Conservation (phyloP, 2,888 invertebrate genomes). For the Rhaphigaster nebulosa region DNA sequence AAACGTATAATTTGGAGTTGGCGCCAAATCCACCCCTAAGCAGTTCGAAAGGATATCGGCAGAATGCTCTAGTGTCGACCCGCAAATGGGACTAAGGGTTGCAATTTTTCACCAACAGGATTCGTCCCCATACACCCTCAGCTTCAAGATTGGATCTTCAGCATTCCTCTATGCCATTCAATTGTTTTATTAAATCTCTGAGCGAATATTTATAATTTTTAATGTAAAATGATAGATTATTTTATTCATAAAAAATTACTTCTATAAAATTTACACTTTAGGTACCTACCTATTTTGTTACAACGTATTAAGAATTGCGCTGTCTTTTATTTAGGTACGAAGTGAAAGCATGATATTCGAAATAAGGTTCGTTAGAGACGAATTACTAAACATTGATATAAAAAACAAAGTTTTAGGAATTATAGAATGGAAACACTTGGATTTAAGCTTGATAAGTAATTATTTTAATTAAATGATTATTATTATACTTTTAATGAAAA, state of each 20-base stretch:
- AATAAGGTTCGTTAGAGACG: too few species aligned
- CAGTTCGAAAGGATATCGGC: not conserved
- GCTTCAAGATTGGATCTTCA: not conserved
- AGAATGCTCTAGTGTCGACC: constrained; percentile 8
- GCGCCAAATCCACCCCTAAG: not conserved
- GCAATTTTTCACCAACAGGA: constrained; percentile 53
- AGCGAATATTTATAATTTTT: not conserved
- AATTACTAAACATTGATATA: too few species aligned
- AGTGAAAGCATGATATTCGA: too few species aligned
- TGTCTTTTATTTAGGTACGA: too few species aligned
- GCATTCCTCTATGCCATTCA: not conserved
- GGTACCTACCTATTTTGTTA: too few species aligned
- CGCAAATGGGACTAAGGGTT: constrained; percentile 16
- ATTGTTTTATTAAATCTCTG: not conserved
- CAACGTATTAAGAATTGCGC: too few species aligned
- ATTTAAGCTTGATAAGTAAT: too few species aligned
- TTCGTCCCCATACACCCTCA: constrained; percentile 38
- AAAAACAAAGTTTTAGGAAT: too few species aligned
- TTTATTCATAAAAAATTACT: not conserved
- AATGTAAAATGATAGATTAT: not conserved
- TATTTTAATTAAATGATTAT: too few species aligned
- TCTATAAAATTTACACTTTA: too few species aligned
- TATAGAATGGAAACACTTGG: too few species aligned
- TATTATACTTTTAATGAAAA: too few species aligned
- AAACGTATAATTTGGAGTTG: not conserved